These are phyloP conservation scores for Tigriopus japonicus DNA, from an alignment of 1,140 invertebrate species.

Conservation along the genomic window DNA sequence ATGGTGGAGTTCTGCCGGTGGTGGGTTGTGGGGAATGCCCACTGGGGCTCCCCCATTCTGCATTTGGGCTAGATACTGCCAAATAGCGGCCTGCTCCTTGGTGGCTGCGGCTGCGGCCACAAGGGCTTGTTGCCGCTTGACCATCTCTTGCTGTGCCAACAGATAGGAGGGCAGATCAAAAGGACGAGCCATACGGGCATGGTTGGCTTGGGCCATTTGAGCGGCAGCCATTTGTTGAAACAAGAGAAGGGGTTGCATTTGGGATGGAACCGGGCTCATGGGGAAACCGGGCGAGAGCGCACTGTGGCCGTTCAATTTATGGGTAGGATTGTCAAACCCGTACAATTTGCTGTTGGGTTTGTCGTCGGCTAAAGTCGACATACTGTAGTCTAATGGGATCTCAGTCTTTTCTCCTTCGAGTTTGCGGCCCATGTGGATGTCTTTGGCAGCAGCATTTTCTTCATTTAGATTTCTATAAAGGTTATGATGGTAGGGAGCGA, in stretches of 20 bases:
- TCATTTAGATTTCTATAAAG: background rate
- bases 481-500: background rate
- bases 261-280: background rate
- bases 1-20: background rate
- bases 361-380: too few species aligned
- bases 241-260: background rate
- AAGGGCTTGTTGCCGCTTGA: constrained; percentile 5
- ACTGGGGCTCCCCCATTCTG: background rate
- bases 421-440: too few species aligned
- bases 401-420: too few species aligned
- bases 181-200: background rate
- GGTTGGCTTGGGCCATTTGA: background rate
- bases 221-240: background rate
- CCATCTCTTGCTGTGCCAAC: background rate
- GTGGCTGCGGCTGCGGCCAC: background rate
- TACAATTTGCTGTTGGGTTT: too few species aligned
- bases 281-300: background rate
- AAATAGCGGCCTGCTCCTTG: constrained; percentile 13
- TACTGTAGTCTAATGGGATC: too few species aligned
- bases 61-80: constrained; percentile 9
- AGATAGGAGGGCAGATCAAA: background rate
- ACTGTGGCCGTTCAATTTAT: too few species aligned
- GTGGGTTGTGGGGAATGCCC: background rate
- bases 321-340: too few species aligned
- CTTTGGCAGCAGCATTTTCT: too few species aligned